Percentiles rank a stretch among this genome's conserved stretches.
Conservation (phyloP, 2,797 vertebrate species). For the Trichosurus vulpecula region DNA sequence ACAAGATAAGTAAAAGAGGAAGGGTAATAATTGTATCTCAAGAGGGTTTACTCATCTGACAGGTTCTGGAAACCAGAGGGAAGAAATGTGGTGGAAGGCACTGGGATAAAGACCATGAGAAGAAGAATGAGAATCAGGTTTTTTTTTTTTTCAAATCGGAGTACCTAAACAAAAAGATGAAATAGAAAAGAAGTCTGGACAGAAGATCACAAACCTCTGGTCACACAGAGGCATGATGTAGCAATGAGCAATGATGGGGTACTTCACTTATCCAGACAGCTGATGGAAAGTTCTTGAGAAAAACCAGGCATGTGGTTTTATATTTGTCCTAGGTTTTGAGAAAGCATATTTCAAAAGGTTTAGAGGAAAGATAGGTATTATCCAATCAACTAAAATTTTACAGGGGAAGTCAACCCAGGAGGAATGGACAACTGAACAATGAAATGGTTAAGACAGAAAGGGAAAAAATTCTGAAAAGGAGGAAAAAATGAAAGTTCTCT, state of each 20-base stretch:
- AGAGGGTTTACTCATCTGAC: neutral
- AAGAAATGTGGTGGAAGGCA: neutral
- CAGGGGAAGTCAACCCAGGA: neutral
- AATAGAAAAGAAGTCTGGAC: neutral
- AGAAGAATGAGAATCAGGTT: neutral
- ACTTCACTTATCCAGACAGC: neutral
- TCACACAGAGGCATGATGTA: neutral
- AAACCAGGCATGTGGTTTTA: neutral
- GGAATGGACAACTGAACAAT: neutral
- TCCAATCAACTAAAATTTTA: neutral
- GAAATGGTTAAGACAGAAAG: neutral
- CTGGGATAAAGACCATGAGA: neutral
- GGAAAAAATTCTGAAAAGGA: neutral
- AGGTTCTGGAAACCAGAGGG: too few relatives aligned
- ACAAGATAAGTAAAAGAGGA: neutral
- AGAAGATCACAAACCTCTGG: neutral
- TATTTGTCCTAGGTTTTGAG: neutral
- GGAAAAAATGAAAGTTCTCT: neutral
- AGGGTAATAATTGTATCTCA: neutral
- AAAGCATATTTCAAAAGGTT: neutral
- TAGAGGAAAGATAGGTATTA: neutral
- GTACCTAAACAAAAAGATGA: neutral
- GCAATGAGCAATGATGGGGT: neutral
- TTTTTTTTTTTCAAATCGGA: neutral
- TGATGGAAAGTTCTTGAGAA: neutral